Percentiles rank a stretch among this genome's conserved stretches.
Evolutionary conservation across 2,888 invertebrate genomes (phyloP).

Genomic region (Drosophila yooni): DNA sequence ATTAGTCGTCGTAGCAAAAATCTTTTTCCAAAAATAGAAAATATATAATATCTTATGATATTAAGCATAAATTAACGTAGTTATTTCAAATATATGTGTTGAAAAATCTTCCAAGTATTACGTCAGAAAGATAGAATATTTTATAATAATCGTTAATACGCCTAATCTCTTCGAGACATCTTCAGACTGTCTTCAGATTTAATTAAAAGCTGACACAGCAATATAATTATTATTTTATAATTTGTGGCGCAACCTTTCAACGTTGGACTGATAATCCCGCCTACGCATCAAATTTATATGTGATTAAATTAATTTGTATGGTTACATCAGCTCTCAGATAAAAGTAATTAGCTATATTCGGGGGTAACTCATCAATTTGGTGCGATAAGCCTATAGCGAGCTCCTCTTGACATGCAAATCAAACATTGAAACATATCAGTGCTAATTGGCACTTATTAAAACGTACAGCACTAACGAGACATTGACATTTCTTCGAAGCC

Average conservation of each 20-base stretch:
- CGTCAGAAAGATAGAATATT: constrained; percentile 19
- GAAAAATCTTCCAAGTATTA: constrained; percentile 26
- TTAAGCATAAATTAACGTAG: constrained; percentile 3
- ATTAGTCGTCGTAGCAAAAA: constrained; percentile 16
- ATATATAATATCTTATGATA: constrained; percentile 45
- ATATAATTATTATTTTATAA: constrained; percentile 33
- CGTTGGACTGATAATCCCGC: constrained; percentile 34
- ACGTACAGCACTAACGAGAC: constrained; percentile 20
- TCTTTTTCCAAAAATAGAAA: constrained; percentile 33
- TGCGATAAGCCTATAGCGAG: constrained; percentile 54
- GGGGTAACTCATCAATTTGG: constrained; percentile 43
- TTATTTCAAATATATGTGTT: neutral
- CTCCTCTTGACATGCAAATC: constrained; percentile 37
- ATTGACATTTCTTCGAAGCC: constrained; percentile 39
- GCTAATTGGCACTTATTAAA: constrained; percentile 75
- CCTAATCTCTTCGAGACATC: constrained; percentile 23
- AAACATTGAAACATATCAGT: constrained; percentile 53
- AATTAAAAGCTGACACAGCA: constrained; percentile 46
- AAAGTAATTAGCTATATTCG: constrained; percentile 31
- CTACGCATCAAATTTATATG: constrained; percentile 42
- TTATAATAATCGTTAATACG: neutral
- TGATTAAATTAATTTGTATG: constrained; percentile 56
- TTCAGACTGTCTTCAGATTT: constrained; percentile 1
- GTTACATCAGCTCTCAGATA: constrained; percentile 64
- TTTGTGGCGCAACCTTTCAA: constrained; percentile 22